These are phyloP conservation scores for Hesperophylax magnus DNA, from an alignment of 1,140 invertebrate genomes.

Conservation along the genomic window DNA sequence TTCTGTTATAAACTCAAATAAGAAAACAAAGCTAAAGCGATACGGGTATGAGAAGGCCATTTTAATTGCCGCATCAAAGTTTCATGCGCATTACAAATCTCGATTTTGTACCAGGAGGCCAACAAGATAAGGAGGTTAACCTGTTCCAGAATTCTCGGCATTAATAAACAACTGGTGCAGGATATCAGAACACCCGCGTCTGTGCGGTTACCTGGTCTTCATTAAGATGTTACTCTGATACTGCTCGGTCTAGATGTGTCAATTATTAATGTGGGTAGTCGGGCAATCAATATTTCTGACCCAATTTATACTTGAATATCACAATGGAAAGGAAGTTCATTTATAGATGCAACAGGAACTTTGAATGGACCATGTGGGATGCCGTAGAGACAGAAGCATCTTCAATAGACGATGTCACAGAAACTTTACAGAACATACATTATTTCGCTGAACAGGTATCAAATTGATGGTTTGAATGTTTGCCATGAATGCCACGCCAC, in stretches of 20 bases:
- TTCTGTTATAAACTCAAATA: background rate
- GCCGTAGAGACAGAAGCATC: too few relatives aligned
- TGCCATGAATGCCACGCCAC: too few relatives aligned
- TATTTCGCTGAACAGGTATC: too few relatives aligned
- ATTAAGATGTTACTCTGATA: constrained; percentile 17
- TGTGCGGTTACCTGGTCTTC: constrained; percentile 15
- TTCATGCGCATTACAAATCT: background rate
- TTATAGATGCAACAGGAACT: too few relatives aligned
- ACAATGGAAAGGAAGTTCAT: too few relatives aligned
- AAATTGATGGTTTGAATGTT: too few relatives aligned
- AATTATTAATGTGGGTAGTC: constrained; percentile 19
- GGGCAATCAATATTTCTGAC: background rate
- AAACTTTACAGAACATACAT: too few relatives aligned
- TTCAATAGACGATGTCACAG: too few relatives aligned
- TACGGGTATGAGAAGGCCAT: background rate
- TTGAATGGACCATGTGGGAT: too few relatives aligned
- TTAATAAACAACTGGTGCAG: background rate
- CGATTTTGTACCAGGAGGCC: background rate
- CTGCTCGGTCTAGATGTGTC: constrained; percentile 5
- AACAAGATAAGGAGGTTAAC: background rate
- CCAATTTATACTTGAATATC: background rate
- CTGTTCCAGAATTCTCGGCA: background rate
- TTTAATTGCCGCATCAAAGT: background rate
- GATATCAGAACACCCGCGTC: background rate
- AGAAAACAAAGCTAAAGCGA: too few relatives aligned